Base-by-base conservation (phyloP, 2,888 invertebrate genomes). In the Drosophila algonquin region DNA sequence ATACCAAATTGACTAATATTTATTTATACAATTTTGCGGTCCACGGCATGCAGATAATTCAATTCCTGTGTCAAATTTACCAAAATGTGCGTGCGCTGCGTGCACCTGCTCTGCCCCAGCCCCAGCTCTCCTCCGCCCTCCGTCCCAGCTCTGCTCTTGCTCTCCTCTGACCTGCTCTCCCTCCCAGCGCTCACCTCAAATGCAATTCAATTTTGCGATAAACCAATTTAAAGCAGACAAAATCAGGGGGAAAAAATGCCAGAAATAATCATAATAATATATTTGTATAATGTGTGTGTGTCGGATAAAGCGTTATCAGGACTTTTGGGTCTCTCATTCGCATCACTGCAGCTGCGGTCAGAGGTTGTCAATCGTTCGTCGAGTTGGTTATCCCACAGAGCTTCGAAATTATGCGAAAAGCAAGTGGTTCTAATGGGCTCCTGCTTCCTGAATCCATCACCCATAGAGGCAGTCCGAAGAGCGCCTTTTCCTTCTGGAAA, bases 11-110 rank as follows among this genome's bases (percentile, higher is more conserved):
- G 73, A 75, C 81, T 79, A 81, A 81, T 81, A 77, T 81, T 79
- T 81, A 81, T 79, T 81, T 81, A 81, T 79, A 67, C 82, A 79
- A 81, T 81, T 81, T 81, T 80, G 81, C 57, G 80, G 82, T 73
- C 67, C 72, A 81, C 72, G 64, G 67, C 77, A 71, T 79, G 68
- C 65, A 73, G 75, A 80, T 74, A 70, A 81, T 81, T 81, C 74
- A 81, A 81, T 81, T 81, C 81, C 54, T 55, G 46, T 74, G 69
- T 51, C 67, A 70, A 81, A 74, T 73, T 78, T 63, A 63, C 63
- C 68, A 54, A 77, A 81, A 73, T 70, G 63, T 64, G 60, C 57
- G 53, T 21, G 54, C 35, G 52, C 52, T 35, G 32, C 53, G 24
- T 24, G 16, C 16, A 24, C 62, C 45, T n/a, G 27, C 50, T 21